Evolutionary conservation across 2,113 vertebrate genomes (phyloP), one percentile per base, ranked within the genome.

Genomic region (Ctenomys sociabilis): DNA sequence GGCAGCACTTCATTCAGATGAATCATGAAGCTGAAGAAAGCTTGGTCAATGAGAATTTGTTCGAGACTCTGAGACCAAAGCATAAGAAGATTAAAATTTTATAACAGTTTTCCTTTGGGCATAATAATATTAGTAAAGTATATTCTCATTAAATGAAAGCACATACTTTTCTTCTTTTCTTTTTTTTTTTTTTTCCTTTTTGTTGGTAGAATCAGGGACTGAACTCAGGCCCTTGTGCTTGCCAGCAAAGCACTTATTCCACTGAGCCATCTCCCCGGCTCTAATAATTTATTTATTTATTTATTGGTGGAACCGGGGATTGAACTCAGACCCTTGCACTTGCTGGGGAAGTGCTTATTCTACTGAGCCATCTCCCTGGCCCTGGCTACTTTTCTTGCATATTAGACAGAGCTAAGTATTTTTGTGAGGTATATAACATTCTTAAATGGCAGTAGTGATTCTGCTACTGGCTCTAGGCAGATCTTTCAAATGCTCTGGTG

Each of bases 21-120:
- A 52, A 70, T 63, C 16, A 14, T 30, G 35, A 61, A 54, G 35
- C 40, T 52, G n/a, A 61, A 63, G 45, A 68, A 66, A 52, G 49
- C 45, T 40, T 26, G 40, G 75, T 4, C 35, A 30, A 19, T 17
- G 24, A 63, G 43, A 70, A 61, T 30, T 80, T 22, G 40, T 77
- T 70, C 63, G 61, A 52, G 35, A 87, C 30, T 70, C 32, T 43
- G 21, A 75, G 82, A 35, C 19, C 49, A 70, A 83, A 68, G 70
- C 61, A 61, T 82, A 35, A 93, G 78, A 91, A 84, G 63, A 91
- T 52, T 43, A 61, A 95, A 84, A 85, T 57, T 40, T 54, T 19
- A 28, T 22, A 43, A 40, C 21, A 40, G n/a, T 32, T 73, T 85
- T 82, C 68, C 59, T 81, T 72, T 85, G 37, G 54, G 5, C 66